Conservation (phyloP, 2,113 vertebrate species). For the Pongo abelii region DNA sequence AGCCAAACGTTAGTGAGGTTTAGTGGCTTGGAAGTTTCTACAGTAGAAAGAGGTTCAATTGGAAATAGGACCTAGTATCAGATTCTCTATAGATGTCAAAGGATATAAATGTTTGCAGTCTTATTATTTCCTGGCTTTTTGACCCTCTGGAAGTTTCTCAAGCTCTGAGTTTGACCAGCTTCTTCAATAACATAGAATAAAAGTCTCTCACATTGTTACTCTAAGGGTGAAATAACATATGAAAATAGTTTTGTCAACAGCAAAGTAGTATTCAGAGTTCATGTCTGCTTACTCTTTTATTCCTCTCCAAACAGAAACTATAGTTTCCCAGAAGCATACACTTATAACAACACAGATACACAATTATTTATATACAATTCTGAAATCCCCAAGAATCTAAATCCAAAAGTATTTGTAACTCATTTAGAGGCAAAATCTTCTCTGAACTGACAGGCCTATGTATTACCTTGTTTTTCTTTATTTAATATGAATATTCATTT, state of each 20-base stretch:
- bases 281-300: background rate
- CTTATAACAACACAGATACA: background rate
- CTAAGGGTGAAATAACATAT: background rate
- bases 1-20: background rate
- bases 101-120: background rate
- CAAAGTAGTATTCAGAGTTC: background rate
- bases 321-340: background rate
- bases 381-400: slow-evolving; percentile 1
- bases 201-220: background rate
- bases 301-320: background rate
- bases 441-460: background rate
- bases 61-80: background rate
- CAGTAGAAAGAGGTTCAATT: background rate
- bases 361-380: background rate
- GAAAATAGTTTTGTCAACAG: background rate
- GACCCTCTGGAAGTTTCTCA: background rate
- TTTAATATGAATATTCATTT: background rate
- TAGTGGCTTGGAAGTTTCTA: background rate
- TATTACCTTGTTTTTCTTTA: background rate
- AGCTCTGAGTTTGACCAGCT: background rate
- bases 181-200: background rate
- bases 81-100: background rate
- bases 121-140: background rate
- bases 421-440: background rate
- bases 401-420: slow-evolving; percentile 6